Evolutionary conservation across 2,797 vertebrate species (phyloP), one percentile per base, ranked within the genome.

Genomic region (Chromis chromis): DNA sequence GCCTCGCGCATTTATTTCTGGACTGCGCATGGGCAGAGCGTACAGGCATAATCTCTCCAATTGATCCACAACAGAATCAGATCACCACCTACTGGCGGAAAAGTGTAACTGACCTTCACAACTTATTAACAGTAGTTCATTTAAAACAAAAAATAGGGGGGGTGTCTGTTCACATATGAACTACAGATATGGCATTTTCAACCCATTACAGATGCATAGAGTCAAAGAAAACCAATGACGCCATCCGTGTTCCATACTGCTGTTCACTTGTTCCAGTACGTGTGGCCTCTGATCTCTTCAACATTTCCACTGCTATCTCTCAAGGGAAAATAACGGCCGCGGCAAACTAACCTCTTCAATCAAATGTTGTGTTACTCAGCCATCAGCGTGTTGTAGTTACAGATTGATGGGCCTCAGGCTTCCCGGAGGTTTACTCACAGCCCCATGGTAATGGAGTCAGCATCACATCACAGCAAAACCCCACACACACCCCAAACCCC

Each of bases 361-460:
- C 66, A 66, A 48, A 58, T 59, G 69, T 67, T 76, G 80, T 65
- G 66, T 82, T 85, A 64, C 83, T 86, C 73, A 69, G 81, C 64
- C 81, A 78, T 81, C 65, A 40, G 71, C 21, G 42, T 76, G 79
- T 79, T 87, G 79, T 89, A 86, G 77, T 80, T 81, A 79, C 70
- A 82, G 76, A 81, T 57, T 78, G 42, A 85, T 33, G 66, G 63
- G 55, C 69, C 53, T 19, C 36, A 21, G 65, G 56, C 70, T 84
- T 84, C 67, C 77, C 62, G 57, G 59, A 81, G 70, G 42, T 73
- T 82, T 88, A 90, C 77, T 82, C 81, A 79, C 52, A 42, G 74
- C 79, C 83, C 55, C 62, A 71, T 78, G 83, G 76, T 73, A 70
- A 75, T 59, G 76, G 89, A 86, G 76, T 87, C 90, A 85, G 78